Base-by-base conservation (phyloP, 1,140 invertebrate genomes). In the Papilio machaon region DNA sequence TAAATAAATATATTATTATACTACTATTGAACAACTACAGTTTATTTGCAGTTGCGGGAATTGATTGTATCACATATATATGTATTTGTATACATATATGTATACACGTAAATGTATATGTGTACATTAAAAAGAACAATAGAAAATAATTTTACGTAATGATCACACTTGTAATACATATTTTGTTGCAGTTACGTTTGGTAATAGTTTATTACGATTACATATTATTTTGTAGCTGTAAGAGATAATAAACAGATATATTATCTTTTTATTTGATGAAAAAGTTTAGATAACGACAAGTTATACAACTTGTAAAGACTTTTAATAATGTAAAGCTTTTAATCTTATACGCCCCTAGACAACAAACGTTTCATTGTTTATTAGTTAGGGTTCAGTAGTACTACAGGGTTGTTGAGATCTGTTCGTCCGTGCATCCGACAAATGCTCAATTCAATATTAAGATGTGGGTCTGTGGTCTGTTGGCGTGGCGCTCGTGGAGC, bases 371-470 rank as follows among this genome's bases (percentile, higher is more conserved):
- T 89, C 87, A 89, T 90, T 88, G 89, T 88, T 91, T 88, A 90
- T 90, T 91, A 90, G 87, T 88, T 91, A 91, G 90, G 89, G 82
- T 90, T 92, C 89, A 89, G 90, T 91, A 93, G 90, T 90, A 91
- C 87, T 86, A 90, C 91, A 92, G 92, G 90, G 91, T 92, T 91
- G 87, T 90, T 89, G 88, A 84, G 88, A 91, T 94, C 91, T 91
- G 92, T 91, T 89, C 90, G 90, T 92, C 91, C 91, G 91, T 92
- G 89, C 89, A 89, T 90, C 90, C 91, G 84, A 86, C 87, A 89
- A 91, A 88, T 94, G 92, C 92, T 94, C 92, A 94, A 94, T 93
- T 93, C 87, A 91, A 89, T 90, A 85, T 88, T 91, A 92, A 92
- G 91, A 91, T 87, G 83, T 85, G 82, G 86, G 87, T 88, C 87